Percentiles rank a stretch among this genome's conserved stretches.
Conservation (phyloP, 2,797 vertebrate species). For the Sebastes miniatus region DNA sequence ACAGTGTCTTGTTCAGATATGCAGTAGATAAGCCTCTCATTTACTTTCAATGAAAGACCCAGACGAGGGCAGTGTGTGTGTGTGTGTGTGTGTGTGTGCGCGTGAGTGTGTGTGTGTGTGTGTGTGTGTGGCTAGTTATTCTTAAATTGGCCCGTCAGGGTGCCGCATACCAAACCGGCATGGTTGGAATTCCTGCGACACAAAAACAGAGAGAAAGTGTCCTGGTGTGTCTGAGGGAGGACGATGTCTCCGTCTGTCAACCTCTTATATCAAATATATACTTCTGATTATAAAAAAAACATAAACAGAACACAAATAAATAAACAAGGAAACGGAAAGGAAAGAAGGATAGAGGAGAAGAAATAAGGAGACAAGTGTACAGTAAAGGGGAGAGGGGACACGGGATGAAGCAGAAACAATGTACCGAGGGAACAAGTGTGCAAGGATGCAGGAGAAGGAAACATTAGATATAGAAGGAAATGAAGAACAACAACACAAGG, state of each 20-base stretch:
- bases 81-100: conserved; percentile 5
- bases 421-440: neutral
- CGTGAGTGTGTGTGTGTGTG: conserved; percentile 18
- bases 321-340: neutral
- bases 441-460: no score
- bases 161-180: conserved; percentile 50
- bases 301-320: neutral
- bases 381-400: neutral
- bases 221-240: neutral
- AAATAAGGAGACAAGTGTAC: neutral
- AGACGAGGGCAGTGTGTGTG: conserved; percentile 25
- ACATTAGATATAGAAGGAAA: no score
- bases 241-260: neutral
- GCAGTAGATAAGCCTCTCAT: conserved; percentile 50
- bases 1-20: conserved; percentile 50
- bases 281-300: neutral
- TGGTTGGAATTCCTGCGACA: conserved; percentile 64
- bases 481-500: no score
- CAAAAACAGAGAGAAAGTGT: conserved; percentile 36
- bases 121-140: conserved; percentile 32
- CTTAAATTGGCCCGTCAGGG: conserved; percentile 46
- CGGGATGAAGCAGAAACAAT: neutral
- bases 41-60: conserved; percentile 48
- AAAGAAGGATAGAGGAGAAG: neutral
- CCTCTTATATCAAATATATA: neutral